Percentiles rank a stretch among this genome's conserved stretches.
These are phyloP conservation scores for Zaprionus ornatus DNA, from an alignment of 1,140 invertebrate genomes.

Conservation along the genomic window DNA sequence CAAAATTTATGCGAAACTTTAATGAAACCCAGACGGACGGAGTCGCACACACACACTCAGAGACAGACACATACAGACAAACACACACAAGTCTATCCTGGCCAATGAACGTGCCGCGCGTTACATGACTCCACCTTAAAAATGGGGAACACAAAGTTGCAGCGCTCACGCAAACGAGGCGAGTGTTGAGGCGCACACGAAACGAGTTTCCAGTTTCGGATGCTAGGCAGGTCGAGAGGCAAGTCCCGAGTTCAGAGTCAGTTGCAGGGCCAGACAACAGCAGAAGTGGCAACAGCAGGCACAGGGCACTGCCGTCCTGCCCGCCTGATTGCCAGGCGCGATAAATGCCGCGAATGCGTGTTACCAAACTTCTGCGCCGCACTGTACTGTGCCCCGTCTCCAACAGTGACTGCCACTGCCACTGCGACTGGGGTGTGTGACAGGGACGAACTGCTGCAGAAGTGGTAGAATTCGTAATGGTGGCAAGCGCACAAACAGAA, in stretches of 20 bases:
- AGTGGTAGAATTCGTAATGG: slow-evolving; percentile 80
- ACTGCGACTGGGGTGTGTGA: slow-evolving; percentile 28
- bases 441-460: slow-evolving; percentile 37
- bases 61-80: slow-evolving; percentile 14
- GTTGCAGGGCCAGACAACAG: slow-evolving; percentile 39
- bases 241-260: slow-evolving; percentile 5
- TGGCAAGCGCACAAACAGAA: slow-evolving; percentile 41
- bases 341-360: slow-evolving; percentile 59
- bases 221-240: slow-evolving; percentile 5
- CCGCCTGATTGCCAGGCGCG: slow-evolving; percentile 61
- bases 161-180: slow-evolving; percentile 30
- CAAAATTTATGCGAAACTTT: slow-evolving; percentile 80
- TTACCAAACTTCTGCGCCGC: slow-evolving; percentile 52
- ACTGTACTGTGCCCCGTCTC: slow-evolving; percentile 18
- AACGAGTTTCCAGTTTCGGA: slow-evolving; percentile 53
- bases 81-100: background rate
- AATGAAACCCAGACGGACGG: slow-evolving; percentile 62
- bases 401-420: slow-evolving; percentile 5
- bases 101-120: slow-evolving; percentile 59
- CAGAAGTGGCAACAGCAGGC: slow-evolving; percentile 6
- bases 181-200: slow-evolving; percentile 19
- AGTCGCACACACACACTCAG: background rate
- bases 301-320: slow-evolving; percentile 51
- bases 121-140: slow-evolving; percentile 74
- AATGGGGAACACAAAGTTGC: slow-evolving; percentile 58